Percentiles rank a stretch among this genome's conserved stretches.
These are phyloP conservation scores for Rhineura floridana DNA, from an alignment of 2,113 vertebrate genomes.

Conservation along the genomic window DNA sequence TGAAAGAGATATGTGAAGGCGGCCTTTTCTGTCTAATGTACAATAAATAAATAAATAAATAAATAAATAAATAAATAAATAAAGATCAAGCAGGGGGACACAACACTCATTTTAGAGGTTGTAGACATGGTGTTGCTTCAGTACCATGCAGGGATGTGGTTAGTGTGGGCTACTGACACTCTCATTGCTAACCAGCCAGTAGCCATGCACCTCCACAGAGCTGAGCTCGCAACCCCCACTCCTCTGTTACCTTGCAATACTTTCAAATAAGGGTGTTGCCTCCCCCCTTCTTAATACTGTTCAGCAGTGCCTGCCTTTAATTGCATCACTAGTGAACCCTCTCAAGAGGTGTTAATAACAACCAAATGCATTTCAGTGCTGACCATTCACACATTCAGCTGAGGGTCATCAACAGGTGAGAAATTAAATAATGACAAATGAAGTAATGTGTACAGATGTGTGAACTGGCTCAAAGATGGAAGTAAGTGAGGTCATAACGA, in stretches of 20 bases:
- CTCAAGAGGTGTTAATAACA: background rate
- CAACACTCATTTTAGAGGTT: too few species aligned
- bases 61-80: too few species aligned
- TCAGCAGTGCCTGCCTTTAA: background rate
- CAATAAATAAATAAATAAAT: too few species aligned
- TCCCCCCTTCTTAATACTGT: too few species aligned
- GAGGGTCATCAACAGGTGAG: background rate
- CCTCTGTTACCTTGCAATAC: background rate
- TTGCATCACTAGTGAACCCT: background rate
- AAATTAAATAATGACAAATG: background rate
- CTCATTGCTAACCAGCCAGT: background rate
- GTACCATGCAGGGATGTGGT: background rate
- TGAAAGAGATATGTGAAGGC: background rate
- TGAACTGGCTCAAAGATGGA: background rate
- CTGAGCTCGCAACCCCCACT: background rate
- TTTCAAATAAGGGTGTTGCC: background rate
- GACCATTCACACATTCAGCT: background rate
- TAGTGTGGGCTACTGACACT: background rate
- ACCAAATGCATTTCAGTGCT: background rate
- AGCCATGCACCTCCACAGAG: too few species aligned
- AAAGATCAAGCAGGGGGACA: too few species aligned
- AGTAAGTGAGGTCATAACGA: background rate
- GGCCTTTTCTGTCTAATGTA: background rate
- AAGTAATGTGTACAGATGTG: background rate
- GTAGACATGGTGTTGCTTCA: background rate